A percentile compares a stretch with the other conserved stretches of the same genome.
Evolutionary conservation across 2,113 vertebrate genomes (phyloP).

Genomic region (Colius striatus): DNA sequence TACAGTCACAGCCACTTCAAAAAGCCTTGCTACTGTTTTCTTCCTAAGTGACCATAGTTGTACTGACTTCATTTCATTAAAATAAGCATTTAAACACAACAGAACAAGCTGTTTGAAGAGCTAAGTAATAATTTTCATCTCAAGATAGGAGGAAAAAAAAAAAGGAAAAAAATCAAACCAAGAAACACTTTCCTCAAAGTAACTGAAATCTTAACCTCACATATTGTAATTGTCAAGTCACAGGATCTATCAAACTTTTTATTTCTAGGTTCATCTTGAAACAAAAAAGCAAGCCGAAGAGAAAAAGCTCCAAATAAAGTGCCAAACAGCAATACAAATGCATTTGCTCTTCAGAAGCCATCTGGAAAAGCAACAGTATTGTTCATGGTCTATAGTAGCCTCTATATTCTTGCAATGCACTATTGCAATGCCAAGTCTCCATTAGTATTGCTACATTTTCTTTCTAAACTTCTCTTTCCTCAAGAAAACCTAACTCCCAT

Average conservation of each 20-base stretch:
- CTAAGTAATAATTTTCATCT: constrained; percentile 6
- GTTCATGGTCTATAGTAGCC: constrained; percentile 27
- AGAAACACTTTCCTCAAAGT: not conserved
- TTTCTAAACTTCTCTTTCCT: not conserved
- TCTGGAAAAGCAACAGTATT: constrained; percentile 61
- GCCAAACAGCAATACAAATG: constrained; percentile 35
- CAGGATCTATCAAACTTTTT: constrained; percentile 4
- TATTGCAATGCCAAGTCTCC: not conserved
- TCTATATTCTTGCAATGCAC: constrained; percentile 6
- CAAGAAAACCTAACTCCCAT: not conserved
- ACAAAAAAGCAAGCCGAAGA: constrained; percentile 3
- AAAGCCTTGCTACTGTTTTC: constrained; percentile 15
- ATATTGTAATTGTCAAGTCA: constrained; percentile 33
- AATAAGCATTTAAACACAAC: not conserved
- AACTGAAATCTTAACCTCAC: not conserved
- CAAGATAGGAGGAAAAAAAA: not conserved
- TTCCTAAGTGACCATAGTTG: not conserved
- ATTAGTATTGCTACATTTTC: not conserved
- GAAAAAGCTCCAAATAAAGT: constrained; percentile 51
- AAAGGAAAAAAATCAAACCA: constrained; percentile 43
- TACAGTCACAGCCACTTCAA: constrained; percentile 59
- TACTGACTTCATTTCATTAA: not conserved
- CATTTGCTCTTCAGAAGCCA: constrained; percentile 51
- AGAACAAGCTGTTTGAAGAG: not conserved
- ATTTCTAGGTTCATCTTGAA: constrained; percentile 29